Evolutionary conservation across 2,888 invertebrate genomes (phyloP).

Genomic region (Tricholauxania praeusta): DNA sequence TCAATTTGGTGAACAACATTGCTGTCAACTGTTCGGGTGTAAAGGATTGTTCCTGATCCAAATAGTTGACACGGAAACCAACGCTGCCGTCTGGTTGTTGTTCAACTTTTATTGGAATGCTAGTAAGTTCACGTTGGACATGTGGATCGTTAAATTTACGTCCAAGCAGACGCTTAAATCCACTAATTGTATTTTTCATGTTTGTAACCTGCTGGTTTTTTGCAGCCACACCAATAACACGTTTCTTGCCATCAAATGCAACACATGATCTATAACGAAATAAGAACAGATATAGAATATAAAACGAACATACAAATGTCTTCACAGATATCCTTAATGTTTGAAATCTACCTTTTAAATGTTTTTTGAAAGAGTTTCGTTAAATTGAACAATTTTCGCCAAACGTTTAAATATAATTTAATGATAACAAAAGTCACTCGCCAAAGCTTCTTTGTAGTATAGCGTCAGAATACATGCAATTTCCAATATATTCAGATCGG

Average conservation of each 20-base stretch:
- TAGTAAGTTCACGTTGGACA: constrained; percentile 85
- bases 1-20: constrained; percentile 97
- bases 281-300: constrained; percentile 6
- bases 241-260: constrained; percentile 92
- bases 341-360: no score
- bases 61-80: constrained; percentile 89
- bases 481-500: no score
- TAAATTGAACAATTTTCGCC: no score
- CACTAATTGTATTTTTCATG: constrained; percentile 95
- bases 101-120: constrained; percentile 83
- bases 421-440: no score
- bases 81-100: constrained; percentile 83
- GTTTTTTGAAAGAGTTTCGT: no score
- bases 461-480: no score
- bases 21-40: constrained; percentile 95
- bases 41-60: constrained; percentile 87
- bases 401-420: no score
- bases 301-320: constrained; percentile 20
- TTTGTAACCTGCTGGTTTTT: constrained; percentile 98
- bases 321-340: constrained; percentile 1
- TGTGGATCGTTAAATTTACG: constrained; percentile 89
- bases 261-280: constrained; percentile 86
- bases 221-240: constrained; percentile 95
- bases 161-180: constrained; percentile 93
- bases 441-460: no score